Base-by-base conservation (phyloP, 1,140 invertebrate species). In the Magallana angulata region DNA sequence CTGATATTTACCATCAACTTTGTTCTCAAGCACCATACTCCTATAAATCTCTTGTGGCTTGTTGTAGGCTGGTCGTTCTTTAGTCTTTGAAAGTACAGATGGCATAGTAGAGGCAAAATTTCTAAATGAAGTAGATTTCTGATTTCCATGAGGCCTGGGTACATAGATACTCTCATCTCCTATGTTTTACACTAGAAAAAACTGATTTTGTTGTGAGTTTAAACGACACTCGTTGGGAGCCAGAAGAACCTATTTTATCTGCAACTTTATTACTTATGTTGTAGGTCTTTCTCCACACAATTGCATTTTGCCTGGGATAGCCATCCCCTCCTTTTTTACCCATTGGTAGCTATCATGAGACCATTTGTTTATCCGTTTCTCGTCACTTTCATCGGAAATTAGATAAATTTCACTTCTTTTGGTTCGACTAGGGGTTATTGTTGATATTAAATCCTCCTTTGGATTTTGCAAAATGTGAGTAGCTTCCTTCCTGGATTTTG, bases 111-210 rank as follows among this genome's bases (percentile, higher is more conserved):
- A 14, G 16, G 57, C 16, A 48, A 59, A 88, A 8, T 88, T 83
- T 24, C 18, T 24, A 14, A 14, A 8, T 9, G 36, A 56, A 12
- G 76, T 57, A 36, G 16, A 9, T 48, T 84, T 88, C 6, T 56
- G 12, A 48, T 83, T 88, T 1, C 82, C 64, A 84, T 85, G 87
- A 12, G 68, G 82, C 16, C 36, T 16, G 8, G 83, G 64, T 4
- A 80, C 57, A 85, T 80, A 85, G 7, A 16, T n/a, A 6, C n/a
- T 36, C 24, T 88, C 82, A 88, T 88, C 68, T 0, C 87, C 87
- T 14, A 83, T 81, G 58, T 88, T 3, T 12, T 64, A 3, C 14
- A 68, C 62, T 7, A 68, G n/a, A 7, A 68, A 7, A n/a, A 68
- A 16, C 7, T 14, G n/a, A 68, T 68, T 68, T 7, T 14, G 18